Evolutionary conservation across 2,797 vertebrate species (phyloP).

Genomic region (Melanogrammus aeglefinus): DNA sequence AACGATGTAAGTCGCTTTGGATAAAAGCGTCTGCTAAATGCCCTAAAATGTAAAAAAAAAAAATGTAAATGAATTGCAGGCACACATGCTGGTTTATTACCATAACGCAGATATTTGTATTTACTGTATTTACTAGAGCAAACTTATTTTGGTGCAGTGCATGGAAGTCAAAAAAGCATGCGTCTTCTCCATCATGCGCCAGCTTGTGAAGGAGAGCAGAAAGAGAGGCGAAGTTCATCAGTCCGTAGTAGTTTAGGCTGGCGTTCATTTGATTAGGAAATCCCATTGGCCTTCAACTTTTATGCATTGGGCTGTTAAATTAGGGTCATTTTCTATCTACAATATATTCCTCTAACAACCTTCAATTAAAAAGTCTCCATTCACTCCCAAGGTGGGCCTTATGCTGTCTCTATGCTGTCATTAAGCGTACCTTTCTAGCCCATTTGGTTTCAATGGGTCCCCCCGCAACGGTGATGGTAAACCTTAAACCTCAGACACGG

Average conservation of each 20-base stretch:
- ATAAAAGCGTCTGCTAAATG: too few species aligned
- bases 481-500: not conserved
- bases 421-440: not conserved
- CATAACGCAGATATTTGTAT: not conserved
- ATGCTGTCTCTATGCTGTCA: not conserved
- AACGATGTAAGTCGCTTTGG: too few species aligned
- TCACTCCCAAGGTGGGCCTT: not conserved
- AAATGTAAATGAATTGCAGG: too few species aligned
- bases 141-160: not conserved
- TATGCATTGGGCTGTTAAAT: not conserved
- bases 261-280: not conserved
- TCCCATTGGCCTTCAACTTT: not conserved
- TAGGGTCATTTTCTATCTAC: not conserved
- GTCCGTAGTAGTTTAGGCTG: not conserved
- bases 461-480: not conserved
- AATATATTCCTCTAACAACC: not conserved
- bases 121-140: not conserved
- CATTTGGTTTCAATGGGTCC: not conserved
- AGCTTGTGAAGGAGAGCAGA: too few species aligned
- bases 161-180: not conserved
- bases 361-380: not conserved
- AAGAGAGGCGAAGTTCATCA: too few species aligned
- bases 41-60: too few species aligned
- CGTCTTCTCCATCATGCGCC: too few species aligned
- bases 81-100: not conserved